Conservation (phyloP, 2,113 vertebrate genomes). For the Toxotes jaculatrix region DNA sequence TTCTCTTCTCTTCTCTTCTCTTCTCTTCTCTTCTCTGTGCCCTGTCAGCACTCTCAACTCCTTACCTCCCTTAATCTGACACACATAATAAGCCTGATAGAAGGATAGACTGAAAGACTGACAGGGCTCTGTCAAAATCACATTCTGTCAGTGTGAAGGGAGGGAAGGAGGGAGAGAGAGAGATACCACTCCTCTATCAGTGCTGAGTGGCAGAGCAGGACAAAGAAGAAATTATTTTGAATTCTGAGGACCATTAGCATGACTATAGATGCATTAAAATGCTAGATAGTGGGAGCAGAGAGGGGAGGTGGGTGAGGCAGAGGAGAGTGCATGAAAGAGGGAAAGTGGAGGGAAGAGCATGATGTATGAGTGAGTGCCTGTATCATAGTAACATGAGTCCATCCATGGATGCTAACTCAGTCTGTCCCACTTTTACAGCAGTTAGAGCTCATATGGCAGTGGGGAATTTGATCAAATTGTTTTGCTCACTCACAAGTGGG, state of each 20-base stretch:
- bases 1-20: neutral
- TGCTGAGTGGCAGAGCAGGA: conserved; percentile 76
- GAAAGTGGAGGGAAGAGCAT: conserved; percentile 31
- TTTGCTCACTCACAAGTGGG: neutral
- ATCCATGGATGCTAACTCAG: conserved; percentile 16
- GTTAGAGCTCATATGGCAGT: neutral
- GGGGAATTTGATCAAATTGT: neutral
- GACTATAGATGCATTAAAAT: conserved; percentile 81
- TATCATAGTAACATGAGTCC: conserved; percentile 36
- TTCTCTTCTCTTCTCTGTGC: conserved; percentile 41
- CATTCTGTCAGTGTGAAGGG: conserved; percentile 52
- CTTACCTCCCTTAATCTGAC: conserved; percentile 69
- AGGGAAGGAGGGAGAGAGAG: conserved; percentile 34
- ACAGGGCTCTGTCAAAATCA: conserved; percentile 74
- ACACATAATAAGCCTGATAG: conserved; percentile 60
- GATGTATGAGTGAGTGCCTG: conserved; percentile 29
- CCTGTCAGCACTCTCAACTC: conserved; percentile 70
- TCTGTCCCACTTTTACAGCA: neutral
- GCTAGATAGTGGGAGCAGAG: conserved; percentile 56
- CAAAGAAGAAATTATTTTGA: conserved; percentile 78
- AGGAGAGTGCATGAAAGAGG: conserved; percentile 11
- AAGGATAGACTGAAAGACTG: conserved; percentile 60
- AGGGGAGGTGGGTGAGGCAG: conserved; percentile 21
- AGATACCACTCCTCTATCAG: conserved; percentile 76
- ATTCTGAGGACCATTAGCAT: conserved; percentile 78